Conservation (phyloP, 64 coral and sea anemone species). For the Montipora capricornis region DNA sequence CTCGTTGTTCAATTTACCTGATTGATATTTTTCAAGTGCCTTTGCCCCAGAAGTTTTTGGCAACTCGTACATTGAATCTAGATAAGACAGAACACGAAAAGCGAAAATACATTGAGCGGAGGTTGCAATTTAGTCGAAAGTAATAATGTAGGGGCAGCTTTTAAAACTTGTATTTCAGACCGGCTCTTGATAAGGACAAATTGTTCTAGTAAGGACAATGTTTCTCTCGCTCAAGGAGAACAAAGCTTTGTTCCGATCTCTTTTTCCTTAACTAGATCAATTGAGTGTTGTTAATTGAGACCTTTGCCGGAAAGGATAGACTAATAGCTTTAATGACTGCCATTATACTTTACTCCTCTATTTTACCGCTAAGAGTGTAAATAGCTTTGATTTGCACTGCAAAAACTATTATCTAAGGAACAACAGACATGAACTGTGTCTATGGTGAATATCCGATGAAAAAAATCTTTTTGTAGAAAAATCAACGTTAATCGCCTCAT, state of each 20-base stretch:
- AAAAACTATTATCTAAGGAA: neutral
- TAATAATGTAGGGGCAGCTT: neutral
- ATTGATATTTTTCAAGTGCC: constrained; percentile 9
- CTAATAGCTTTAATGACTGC: constrained; percentile 25
- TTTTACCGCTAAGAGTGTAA: constrained; percentile 18
- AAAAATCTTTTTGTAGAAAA: constrained; percentile 37
- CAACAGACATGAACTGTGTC: neutral
- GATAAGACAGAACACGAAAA: too few relatives aligned
- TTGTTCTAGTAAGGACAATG: too few relatives aligned
- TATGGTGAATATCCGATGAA: neutral
- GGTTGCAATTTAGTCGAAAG: too few relatives aligned
- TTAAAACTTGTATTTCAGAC: neutral
- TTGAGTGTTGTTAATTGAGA: neutral
- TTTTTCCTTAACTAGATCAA: too few relatives aligned
- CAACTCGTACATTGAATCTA: neutral
- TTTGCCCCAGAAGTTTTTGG: neutral
- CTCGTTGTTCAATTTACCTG: neutral
- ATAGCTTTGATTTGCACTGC: constrained; percentile 15
- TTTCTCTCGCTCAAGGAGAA: too few relatives aligned
- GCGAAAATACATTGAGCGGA: too few relatives aligned
- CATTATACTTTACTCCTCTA: constrained; percentile 3
- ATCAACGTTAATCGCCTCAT: neutral
- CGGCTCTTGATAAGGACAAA: too few relatives aligned
- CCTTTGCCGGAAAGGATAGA: neutral
- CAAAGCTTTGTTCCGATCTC: too few relatives aligned